Base-by-base conservation (phyloP, 1,140 invertebrate species). In the Branchinecta lynchi region DNA sequence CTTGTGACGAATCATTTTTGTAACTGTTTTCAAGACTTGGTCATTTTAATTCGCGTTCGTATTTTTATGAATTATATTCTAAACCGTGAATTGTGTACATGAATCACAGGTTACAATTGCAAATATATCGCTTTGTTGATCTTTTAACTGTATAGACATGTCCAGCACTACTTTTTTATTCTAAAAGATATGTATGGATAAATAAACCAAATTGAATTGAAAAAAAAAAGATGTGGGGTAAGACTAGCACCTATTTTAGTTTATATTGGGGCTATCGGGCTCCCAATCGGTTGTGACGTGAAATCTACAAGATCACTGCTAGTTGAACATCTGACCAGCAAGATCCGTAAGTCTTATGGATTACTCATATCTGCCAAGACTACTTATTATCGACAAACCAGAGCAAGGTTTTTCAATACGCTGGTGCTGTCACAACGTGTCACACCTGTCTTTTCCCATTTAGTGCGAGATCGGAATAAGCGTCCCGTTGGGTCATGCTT, bases 231-330 rank as follows among this genome's bases (percentile, higher is more conserved):
- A 9, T 51, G 46, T 51, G 46, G 9, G 12, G 51, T 60, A 20
- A 60, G 51, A 60, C 51, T 3, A 60, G 51, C 51, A 6, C 51
- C 51, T 60, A 60, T 2, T 60, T 60, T 6, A 60, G 51, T 60
- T 60, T 60, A 60, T 6, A 2, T 60, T 6, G 51, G 51, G 51
- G 2, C 17, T 32, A 32, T 6, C 2, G 51, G 51, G 2, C 17
- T 32, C 1, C 51, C 12, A 60, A 60, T 6, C 51, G 51, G 51
- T 60, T 60, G 12, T 60, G 51, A 60, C 51, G 51, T 60, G 17
- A 60, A 60, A 60, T 60, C 51, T 60, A 60, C 51, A 60, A 60
- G 51, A 60, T 60, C 51, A 60, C 2, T 60, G 51, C 51, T 60
- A 60, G 51, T 60, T 12, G 51, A 60, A 60, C 51, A 60, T 60